These are phyloP conservation scores for Melieria picta DNA, from an alignment of 2,888 invertebrate genomes.

Conservation along the genomic window DNA sequence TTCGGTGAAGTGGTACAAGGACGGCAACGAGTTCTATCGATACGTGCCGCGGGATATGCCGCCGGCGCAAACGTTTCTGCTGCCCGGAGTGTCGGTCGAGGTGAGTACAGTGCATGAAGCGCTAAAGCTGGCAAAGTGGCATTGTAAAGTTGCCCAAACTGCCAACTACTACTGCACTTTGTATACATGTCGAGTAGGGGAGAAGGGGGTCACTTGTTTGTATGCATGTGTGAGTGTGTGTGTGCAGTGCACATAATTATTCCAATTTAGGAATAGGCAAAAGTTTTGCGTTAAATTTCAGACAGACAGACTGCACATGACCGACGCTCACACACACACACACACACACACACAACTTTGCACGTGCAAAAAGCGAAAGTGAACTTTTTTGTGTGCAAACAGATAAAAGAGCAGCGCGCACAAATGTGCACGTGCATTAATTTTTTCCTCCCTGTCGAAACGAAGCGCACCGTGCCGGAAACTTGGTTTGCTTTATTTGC, in stretches of 20 bases:
- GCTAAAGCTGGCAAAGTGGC: neutral
- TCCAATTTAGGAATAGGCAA: no score
- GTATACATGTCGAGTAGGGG: no score
- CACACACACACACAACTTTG: constrained; percentile 2
- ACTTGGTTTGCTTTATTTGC: no score
- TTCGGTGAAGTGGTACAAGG: constrained; percentile 93
- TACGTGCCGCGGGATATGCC: constrained; percentile 86
- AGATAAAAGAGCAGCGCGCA: neutral
- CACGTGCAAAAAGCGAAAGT: neutral
- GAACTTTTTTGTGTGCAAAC: neutral
- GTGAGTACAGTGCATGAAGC: constrained; percentile 71
- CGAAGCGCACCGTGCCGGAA: no score
- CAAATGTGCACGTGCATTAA: neutral
- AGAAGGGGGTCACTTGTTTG: neutral
- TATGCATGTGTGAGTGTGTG: neutral
- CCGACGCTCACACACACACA: neutral
- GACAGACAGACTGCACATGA: neutral
- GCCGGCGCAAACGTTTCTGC: constrained; percentile 79
- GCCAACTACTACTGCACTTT: no score
- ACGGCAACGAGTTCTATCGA: constrained; percentile 88
- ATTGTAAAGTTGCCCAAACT: neutral
- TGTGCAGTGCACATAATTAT: neutral
- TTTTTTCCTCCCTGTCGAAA: neutral
- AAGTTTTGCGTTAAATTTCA: no score
- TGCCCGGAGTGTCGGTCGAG: constrained; percentile 86